Evolutionary conservation across 2,113 vertebrate genomes (phyloP), one percentile per base, ranked within the genome.

Genomic region (Okapia johnstoni): DNA sequence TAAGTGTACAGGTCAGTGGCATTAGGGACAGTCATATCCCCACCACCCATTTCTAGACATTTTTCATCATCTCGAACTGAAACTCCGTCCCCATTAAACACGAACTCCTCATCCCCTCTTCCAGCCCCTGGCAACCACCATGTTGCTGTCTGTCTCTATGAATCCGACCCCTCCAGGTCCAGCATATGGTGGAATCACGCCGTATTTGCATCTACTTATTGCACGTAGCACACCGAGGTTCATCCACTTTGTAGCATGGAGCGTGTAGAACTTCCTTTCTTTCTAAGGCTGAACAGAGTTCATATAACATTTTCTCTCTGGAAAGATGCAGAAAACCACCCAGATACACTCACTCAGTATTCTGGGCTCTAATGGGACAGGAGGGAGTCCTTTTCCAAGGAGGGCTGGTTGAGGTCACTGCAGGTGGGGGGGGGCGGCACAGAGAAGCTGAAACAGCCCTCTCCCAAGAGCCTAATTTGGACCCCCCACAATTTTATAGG

Each of bases 51-150:
- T 36, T 25, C 50, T 61, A 25, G 48, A 30, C 14, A 8, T 0
- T 36, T 25, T 7, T n/a, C 54, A 14, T 23, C 54, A 23, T 7
- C 17, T 30, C 4, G 7, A 10, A 7, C 9, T 73, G 36, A 21
- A 40, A 13, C 57, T 57, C 55, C 2, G 30, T 25, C 3, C 3
- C 33, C 63, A 10, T 19, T 5, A 12, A 16, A 79, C 5, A 14
- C 0, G 3, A 46, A 33, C 52, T 4, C 46, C 70, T 17, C 10
- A 3, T 5, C 13, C 73, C 3, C 14, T 6, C 33, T 6, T 36
- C 17, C 14, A 21, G 81, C 8, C 88, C 55, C 66, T 11, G 30
- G 57, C 0, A 12, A 26, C 76, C 7, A 1, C 36, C 33, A 23
- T 33, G 54, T 21, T 1, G 19, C 11, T 1, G 1, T 48, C 88